Evolutionary conservation across 1,140 invertebrate species (phyloP).

Genomic region (Acarapis woodi): DNA sequence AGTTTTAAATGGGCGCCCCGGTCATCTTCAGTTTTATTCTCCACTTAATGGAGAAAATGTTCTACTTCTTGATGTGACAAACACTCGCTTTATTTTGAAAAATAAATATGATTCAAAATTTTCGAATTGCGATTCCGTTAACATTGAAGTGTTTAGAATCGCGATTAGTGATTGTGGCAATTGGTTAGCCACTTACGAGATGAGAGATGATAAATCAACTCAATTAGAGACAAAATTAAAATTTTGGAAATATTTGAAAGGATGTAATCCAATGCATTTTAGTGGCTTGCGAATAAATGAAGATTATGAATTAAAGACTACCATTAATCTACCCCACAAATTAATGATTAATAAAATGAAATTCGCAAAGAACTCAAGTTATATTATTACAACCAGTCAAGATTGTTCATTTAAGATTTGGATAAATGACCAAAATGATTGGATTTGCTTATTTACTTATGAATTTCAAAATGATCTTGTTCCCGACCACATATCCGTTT

Average conservation of each 20-base stretch:
- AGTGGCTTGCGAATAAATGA: conserved; percentile 8
- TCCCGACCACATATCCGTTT: conserved; percentile 29
- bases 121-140: too few species aligned
- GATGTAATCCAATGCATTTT: not conserved
- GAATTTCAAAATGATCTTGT: conserved; percentile 26
- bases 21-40: conserved; percentile 50
- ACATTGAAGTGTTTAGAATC: conserved; percentile 30
- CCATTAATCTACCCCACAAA: conserved; percentile 37
- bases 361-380: conserved; percentile 26
- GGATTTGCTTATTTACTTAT: conserved; percentile 32
- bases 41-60: conserved; percentile 30
- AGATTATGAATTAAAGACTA: conserved; percentile 33
- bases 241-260: conserved; percentile 35
- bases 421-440: conserved; percentile 22
- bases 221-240: conserved; percentile 35
- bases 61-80: conserved; percentile 15
- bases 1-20: conserved; percentile 40
- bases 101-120: too few species aligned
- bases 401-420: conserved; percentile 44
- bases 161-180: conserved; percentile 30
- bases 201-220: conserved; percentile 26
- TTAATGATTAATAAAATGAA: conserved; percentile 25
- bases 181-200: conserved; percentile 51
- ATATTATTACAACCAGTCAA: conserved; percentile 27
- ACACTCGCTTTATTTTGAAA: conserved; percentile 17